Conservation (phyloP, 1,140 invertebrate species). For the Brachionus rotundiformis region DNA sequence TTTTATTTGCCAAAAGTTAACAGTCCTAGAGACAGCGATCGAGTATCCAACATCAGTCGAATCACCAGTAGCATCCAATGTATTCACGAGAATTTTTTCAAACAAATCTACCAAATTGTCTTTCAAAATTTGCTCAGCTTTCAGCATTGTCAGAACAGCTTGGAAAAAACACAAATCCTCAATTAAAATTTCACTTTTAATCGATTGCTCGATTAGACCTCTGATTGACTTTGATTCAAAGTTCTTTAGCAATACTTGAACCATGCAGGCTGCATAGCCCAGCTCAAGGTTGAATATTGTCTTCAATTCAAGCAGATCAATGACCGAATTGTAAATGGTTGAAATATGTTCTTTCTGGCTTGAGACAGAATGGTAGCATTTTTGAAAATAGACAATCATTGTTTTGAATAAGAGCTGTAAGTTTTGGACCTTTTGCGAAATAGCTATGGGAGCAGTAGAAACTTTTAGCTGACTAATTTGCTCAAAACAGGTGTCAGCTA, state of each 20-base stretch:
- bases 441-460: conserved; percentile 2
- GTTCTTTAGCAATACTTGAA: conserved; percentile 22
- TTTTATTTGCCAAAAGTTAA: conserved; percentile 32
- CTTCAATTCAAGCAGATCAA: neutral
- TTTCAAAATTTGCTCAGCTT: neutral
- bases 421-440: conserved; percentile 19
- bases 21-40: conserved; percentile 1
- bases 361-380: neutral
- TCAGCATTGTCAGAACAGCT: conserved; percentile 36
- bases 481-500: neutral
- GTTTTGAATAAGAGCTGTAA: conserved; percentile 49
- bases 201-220: neutral
- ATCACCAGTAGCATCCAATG: neutral
- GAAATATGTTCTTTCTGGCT: neutral
- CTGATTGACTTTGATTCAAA: neutral
- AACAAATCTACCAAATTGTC: neutral
- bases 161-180: conserved; percentile 41
- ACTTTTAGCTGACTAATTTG: conserved; percentile 2
- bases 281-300: conserved; percentile 33
- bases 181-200: neutral
- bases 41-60: conserved; percentile 26
- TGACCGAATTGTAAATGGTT: conserved; percentile 17
- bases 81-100: neutral
- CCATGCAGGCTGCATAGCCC: conserved; percentile 40
- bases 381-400: conserved; percentile 44